These are phyloP conservation scores for Vireo griseus DNA, from an alignment of 2,797 vertebrate genomes.

Conservation along the genomic window DNA sequence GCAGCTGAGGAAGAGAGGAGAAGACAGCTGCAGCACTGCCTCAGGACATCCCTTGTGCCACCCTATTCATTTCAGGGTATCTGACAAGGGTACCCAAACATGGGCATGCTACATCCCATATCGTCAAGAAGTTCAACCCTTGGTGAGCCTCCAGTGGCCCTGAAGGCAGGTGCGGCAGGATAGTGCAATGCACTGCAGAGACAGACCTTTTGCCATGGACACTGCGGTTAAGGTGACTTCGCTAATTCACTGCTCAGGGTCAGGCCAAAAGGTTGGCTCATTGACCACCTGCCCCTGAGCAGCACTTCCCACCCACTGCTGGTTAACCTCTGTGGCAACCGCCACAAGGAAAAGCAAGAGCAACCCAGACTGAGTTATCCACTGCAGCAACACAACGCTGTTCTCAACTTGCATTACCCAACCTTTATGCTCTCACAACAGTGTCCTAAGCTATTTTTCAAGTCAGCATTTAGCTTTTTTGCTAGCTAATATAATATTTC, in stretches of 20 bases:
- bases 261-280: neutral
- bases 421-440: neutral
- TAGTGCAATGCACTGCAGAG: neutral
- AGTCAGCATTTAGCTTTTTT: neutral
- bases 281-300: neutral
- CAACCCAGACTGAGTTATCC: neutral
- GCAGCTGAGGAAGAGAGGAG: neutral
- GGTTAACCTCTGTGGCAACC: neutral
- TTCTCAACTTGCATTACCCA: neutral
- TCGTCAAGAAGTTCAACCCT: neutral
- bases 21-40: neutral
- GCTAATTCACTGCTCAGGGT: neutral
- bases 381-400: accelerated
- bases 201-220: neutral
- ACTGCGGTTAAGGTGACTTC: neutral
- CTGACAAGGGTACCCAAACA: neutral
- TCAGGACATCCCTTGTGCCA: neutral
- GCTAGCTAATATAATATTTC: neutral
- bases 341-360: neutral
- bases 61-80: neutral
- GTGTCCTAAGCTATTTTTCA: neutral
- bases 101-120: accelerated
- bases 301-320: neutral
- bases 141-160: accelerated
- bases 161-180: accelerated